Base-by-base conservation (phyloP, 2,888 invertebrate species). In the Deilephila elpenor region DNA sequence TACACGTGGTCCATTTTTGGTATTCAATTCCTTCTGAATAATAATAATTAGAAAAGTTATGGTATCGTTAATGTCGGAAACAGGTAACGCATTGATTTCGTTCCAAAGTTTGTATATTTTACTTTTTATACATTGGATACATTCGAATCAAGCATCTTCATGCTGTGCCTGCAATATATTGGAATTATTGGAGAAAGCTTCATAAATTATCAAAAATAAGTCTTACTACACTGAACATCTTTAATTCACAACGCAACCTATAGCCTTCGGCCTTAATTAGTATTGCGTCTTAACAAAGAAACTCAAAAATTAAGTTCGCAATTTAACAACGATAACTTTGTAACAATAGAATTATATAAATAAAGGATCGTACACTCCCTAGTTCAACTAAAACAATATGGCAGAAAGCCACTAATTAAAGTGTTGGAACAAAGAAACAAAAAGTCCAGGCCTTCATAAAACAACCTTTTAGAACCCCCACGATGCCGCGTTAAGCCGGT, bases 391-490 rank as follows among this genome's bases (percentile, higher is more conserved):
- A 90, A 89, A 90, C 88, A 86, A 84, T 86, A 83, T 83, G 85
- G 88, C 86, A 88, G 86, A 86, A 86, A 88, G 84, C 84, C 81
- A 90, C 91, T 92, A 94, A 94, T 93, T 93, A 92, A 91, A 88
- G 82, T 83, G 83, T 86, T 82, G 83, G 87, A 90, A 88, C 89
- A 90, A 88, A 89, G 89, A 87, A 90, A 89, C 86, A 88, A 91
- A 89, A 88, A 86, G 83, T 82, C 84, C 78, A 83, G 6, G 76
- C 80, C 83, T 83, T 86, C 86, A 89, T 91, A 89, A 87, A 89
- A 87, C 86, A 89, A 87, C 87, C 86, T 86, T 87, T 87, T 82
- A 86, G 93, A 93, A 91, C 94, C 92, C 94, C 94, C 94, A 94
- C 94, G 93, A 88, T 73, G 90, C 76, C 34, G 73, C 78, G 80